Evolutionary conservation across 2,113 vertebrate genomes (phyloP).

Genomic region (Boulengerochromis microlepis): DNA sequence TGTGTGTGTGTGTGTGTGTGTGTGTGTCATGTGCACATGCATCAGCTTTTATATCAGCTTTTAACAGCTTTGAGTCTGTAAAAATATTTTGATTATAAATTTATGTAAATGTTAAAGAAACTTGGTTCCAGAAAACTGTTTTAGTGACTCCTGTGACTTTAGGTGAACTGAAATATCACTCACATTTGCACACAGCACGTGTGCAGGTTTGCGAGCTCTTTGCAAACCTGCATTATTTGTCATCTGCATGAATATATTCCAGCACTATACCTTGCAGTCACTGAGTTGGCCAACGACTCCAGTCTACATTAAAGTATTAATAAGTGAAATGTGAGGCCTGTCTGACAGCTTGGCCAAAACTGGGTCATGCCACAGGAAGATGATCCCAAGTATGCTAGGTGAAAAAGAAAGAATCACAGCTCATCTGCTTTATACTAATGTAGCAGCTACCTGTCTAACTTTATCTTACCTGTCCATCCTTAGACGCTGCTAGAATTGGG

Average conservation of each 20-base stretch:
- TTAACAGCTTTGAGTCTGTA: not conserved
- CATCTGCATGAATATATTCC: not conserved
- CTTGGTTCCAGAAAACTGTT: not conserved
- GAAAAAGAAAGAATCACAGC: not conserved
- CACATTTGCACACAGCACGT: not conserved
- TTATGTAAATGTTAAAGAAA: not conserved
- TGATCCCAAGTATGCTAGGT: not conserved
- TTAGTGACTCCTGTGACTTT: not conserved
- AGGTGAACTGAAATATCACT: not conserved
- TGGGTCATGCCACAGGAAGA: not conserved
- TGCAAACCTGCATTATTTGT: not conserved
- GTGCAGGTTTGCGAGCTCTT: not conserved
- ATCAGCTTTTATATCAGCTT: not conserved
- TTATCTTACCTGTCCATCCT: not conserved
- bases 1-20: not conserved
- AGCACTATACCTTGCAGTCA: not conserved
- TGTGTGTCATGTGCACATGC: not conserved
- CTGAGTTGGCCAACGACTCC: not conserved
- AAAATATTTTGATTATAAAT: not conserved
- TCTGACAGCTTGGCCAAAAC: not conserved
- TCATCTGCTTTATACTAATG: not conserved
- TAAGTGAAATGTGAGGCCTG: not conserved
- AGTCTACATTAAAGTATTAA: not conserved
- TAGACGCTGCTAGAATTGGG: conserved; percentile 90
- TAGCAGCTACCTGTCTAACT: not conserved